Evolutionary conservation across 2,113 vertebrate genomes (phyloP), one percentile per base, ranked within the genome.

Genomic region (Chionomys nivalis): DNA sequence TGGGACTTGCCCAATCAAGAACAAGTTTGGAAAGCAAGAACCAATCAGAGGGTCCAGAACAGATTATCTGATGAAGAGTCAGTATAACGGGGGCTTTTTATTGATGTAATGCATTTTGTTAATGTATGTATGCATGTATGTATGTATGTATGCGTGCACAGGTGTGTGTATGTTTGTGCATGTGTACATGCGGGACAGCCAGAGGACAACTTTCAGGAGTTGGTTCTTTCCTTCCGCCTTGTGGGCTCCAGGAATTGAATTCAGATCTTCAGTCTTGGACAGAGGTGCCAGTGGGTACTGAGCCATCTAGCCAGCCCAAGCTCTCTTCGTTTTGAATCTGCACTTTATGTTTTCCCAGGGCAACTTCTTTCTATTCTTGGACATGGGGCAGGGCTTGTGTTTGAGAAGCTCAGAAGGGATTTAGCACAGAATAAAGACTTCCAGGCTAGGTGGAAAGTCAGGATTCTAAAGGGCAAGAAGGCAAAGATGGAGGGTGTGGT

Each of bases 11-110:
- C 95, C 72, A 87, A 78, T 93, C 65, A 94, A 72, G 55, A 98
- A 76, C 61, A 92, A 92, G 85, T 89, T 91, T 93, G 92, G 47
- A 92, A 95, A 87, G 17, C 58, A 72, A 36, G 52, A 33, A 44
- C 96, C 79, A 92, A 89, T 93, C 52, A 93, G 94, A 93, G 52
- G 95, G 81, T 39, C 24, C 58, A 88, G 39, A 97, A 63, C 49
- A 87, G 17, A 94, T 42, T 78, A 23, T 58, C 86, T 65, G 94
- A 78, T 85, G 76, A 93, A 63, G 36, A 91, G 39, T 91, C 28
- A 66, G 68, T 73, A 82, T 12, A 68, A 28, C 4, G 44, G 33
- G 73, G 78, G 63, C 7, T 33, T 81, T 77, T 75, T 42, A 13
- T n/a, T 39, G 52, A 82, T 82, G 78, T 47, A 26, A 58, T 55